Evolutionary conservation across 2,113 vertebrate species (phyloP), one percentile per base, ranked within the genome.

Genomic region (Scomber japonicus): DNA sequence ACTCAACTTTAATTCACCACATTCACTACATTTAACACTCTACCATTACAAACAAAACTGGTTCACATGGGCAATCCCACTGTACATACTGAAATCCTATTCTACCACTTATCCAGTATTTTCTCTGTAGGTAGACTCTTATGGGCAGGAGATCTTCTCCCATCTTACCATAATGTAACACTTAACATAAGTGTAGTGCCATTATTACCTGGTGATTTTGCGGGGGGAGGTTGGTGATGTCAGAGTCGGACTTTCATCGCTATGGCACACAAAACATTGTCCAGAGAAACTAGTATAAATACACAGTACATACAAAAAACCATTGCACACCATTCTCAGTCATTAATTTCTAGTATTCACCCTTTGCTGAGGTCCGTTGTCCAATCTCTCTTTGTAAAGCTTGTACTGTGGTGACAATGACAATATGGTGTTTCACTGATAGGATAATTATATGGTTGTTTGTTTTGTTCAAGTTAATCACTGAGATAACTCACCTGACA

Each of bases 191-290:
- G 9, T 35, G 35, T 35, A 35, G 4, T 35, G 35, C 35, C n/a
- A 44, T 62, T n/a, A 80, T 88, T 81, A 94, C 92, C 91, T 93
- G 83, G 15, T 81, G 40, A 35, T 64, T 60, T 46, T 83, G 2
- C 3, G 75, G 16, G 74, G 74, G 57, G 72, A 85, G 1, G 71
- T 71, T 0, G 85, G 75, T 1, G 86, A 85, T 8, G 59, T 27
- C 44, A 69, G 35, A 56, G 64, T n/a, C 60, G 80, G 75, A n/a
- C 66, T 88, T 15, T 82, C 61, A 21, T 0, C 56, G 72, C 92
- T 93, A 40, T 5, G 14, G 15, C 35, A 84, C 3, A 40, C 56
- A 59, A 48, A 24, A 48, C 31, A 75, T 54, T 0, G 46, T 65
- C 44, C 78, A 44, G 59, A 65, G 9, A 44, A 82, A 66, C 1